Conservation (phyloP, 2,113 vertebrate species). For the Tachysurus fulvidraco region DNA sequence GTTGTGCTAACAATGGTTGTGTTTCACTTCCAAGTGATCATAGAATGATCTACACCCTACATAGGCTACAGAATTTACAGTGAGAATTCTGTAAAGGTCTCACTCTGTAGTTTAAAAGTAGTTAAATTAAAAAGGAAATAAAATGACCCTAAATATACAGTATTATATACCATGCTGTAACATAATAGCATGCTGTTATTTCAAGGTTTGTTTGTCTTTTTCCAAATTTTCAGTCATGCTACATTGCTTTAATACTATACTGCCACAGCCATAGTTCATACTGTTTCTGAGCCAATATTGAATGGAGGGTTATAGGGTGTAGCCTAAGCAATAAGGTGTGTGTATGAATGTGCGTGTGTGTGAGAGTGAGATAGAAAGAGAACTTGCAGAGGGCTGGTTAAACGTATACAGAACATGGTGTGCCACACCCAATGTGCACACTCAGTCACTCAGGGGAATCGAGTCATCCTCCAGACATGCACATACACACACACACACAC, state of each 20-base stretch:
- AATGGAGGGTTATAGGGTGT: neutral
- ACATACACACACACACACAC: neutral
- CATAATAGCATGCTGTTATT: neutral
- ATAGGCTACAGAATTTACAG: neutral
- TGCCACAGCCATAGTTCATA: neutral
- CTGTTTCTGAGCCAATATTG: neutral
- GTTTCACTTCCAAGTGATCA: neutral
- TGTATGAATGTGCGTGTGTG: neutral
- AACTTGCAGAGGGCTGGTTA: conserved; percentile 22
- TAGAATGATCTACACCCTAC: neutral
- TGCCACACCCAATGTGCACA: conserved; percentile 36
- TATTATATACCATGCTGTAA: too few relatives aligned
- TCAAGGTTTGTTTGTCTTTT: too few relatives aligned
- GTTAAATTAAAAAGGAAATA: too few relatives aligned
- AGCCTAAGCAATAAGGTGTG: neutral
- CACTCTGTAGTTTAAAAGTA: neutral
- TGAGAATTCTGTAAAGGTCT: neutral
- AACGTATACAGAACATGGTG: conserved; percentile 24
- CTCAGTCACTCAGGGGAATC: conserved; percentile 39
- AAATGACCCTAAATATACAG: too few relatives aligned
- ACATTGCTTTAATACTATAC: neutral
- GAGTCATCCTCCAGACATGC: conserved; percentile 21
- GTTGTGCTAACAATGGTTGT: neutral
- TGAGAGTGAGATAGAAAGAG: neutral
- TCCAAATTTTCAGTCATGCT: neutral